Evolutionary conservation across 2,797 vertebrate genomes (phyloP).

Genomic region (Carapus acus): DNA sequence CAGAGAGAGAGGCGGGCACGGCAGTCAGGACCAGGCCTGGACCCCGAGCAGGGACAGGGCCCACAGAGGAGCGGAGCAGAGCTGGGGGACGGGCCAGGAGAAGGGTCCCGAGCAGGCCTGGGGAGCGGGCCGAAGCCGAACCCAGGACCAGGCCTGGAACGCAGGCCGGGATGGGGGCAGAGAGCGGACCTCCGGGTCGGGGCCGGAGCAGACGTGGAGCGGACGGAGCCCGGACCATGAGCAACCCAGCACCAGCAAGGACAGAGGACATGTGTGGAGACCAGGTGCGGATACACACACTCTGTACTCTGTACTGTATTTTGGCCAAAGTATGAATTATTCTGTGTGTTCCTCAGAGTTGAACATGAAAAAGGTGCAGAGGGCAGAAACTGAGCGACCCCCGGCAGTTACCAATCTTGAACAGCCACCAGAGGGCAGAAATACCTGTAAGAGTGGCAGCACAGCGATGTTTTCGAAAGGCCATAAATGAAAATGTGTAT

Average conservation of each 20-base stretch:
- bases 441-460: slow-evolving; percentile 41
- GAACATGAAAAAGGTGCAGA: slow-evolving; percentile 63
- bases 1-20: slow-evolving; percentile 38
- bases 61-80: slow-evolving; percentile 31
- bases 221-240: slow-evolving; percentile 46
- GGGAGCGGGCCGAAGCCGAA: slow-evolving; percentile 36
- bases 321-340: background rate
- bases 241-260: slow-evolving; percentile 38
- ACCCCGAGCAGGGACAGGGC: slow-evolving; percentile 37
- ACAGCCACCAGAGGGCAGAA: slow-evolving; percentile 51
- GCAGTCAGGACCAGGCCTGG: slow-evolving; percentile 50
- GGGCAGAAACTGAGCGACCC: slow-evolving; percentile 37
- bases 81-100: slow-evolving; percentile 44
- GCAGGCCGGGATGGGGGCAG: slow-evolving; percentile 38
- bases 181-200: slow-evolving; percentile 16
- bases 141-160: slow-evolving; percentile 49
- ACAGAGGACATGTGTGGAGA: slow-evolving; percentile 54
- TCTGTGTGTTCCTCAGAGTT: slow-evolving; percentile 46
- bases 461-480: no score
- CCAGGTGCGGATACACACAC: slow-evolving; percentile 35
- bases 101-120: slow-evolving; percentile 42
- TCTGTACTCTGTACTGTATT: background rate
- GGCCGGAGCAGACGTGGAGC: slow-evolving; percentile 45
- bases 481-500: no score
- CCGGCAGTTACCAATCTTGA: slow-evolving; percentile 36